Evolutionary conservation across 2,888 invertebrate species (phyloP), one percentile per base, ranked within the genome.

Genomic region (Salpingus planirostris): DNA sequence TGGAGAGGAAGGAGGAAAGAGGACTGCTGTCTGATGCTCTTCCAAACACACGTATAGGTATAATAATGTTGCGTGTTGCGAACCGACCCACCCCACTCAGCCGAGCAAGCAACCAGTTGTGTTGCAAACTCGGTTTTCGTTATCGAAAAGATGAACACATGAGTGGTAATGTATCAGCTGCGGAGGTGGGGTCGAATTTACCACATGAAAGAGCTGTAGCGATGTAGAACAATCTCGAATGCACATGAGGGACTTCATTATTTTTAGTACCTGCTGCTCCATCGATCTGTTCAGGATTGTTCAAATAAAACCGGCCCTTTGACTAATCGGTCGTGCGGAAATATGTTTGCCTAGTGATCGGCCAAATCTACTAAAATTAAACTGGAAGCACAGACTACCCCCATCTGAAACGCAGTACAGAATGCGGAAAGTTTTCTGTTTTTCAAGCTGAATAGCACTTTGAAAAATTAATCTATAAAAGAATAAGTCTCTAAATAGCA

Each of bases 121-220:
- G 27, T 18, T 18, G 11, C 10, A 23, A 11, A n/a, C n/a, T n/a
- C n/a, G 23, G 23, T 8, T 6, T 35, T 24, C 18, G 35, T 38
- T 38, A 41, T 41, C 41, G 31, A 27, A 13, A 27, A 33, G 35
- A 39, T 36, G 38, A 38, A 39, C 42, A 40, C 39, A 37, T 36
- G 36, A 40, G 36, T 39, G 39, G 26, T 29, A 36, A 36, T 36
- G 31, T 36, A 36, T 36, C 27, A 28, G 28, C 22, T 27, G 29
- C 18, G 24, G 29, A 14, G 26, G 3, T 3, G 13, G 28, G 34
- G 31, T 31, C 25, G 28, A 34, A 38, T 38, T 38, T 34, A 7
- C 21, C 31, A 29, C 38, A 34, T 38, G 38, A 29, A 29, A 22
- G 32, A 21, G 27, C 31, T 24, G 38, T 34, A 31, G 24, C 31